Evolutionary conservation across 2,113 vertebrate species (phyloP).

Genomic region (Grallaria varia): DNA sequence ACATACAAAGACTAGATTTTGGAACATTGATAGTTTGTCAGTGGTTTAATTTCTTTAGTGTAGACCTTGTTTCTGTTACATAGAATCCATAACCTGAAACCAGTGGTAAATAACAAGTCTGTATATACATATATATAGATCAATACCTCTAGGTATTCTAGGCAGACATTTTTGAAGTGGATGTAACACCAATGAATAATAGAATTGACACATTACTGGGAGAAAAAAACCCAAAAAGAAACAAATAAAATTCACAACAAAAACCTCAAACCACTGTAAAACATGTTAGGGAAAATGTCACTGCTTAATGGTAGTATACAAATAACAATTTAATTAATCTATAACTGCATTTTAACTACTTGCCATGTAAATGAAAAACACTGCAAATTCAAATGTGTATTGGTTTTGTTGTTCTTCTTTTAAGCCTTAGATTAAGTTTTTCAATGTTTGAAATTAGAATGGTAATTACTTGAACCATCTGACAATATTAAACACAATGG

Average conservation of each 20-base stretch:
- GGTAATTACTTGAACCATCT: not conserved
- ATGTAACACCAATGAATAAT: not conserved
- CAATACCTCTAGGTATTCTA: not conserved
- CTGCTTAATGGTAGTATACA: not conserved
- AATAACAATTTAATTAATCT: not conserved
- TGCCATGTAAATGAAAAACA: not conserved
- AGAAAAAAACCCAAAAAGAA: not conserved
- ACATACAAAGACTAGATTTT: fast-evolving
- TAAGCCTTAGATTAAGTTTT: not conserved
- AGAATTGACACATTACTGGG: not conserved
- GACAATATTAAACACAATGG: not conserved
- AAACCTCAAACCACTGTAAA: not conserved
- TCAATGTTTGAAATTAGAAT: not conserved
- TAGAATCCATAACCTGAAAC: not conserved
- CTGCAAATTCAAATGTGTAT: not conserved
- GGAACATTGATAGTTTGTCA: not conserved
- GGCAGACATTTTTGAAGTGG: not conserved
- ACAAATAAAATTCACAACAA: not conserved
- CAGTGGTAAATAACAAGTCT: not conserved
- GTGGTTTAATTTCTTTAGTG: not conserved
- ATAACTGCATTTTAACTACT: not conserved
- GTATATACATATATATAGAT: too few species aligned
- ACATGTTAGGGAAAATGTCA: not conserved
- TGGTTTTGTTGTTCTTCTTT: not conserved
- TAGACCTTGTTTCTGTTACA: not conserved